A percentile compares a stretch with the other conserved stretches of the same genome.
Evolutionary conservation across 2,797 vertebrate genomes (phyloP).

Genomic region (Hemitrygon akajei): DNA sequence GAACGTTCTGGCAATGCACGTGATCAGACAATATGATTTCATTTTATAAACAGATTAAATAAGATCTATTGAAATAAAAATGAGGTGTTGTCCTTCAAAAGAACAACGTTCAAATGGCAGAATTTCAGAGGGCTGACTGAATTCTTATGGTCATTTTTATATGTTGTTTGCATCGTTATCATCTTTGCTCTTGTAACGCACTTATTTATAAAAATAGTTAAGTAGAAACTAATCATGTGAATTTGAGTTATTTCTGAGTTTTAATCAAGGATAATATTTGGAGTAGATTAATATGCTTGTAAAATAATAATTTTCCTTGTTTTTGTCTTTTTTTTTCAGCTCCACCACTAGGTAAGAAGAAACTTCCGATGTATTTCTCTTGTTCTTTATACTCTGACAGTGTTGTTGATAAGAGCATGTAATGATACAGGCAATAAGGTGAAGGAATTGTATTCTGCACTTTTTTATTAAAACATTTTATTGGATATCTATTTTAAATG

Average conservation of each 20-base stretch:
- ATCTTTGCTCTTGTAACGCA: no score
- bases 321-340: slow-evolving; percentile 14
- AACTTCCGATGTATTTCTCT: neutral
- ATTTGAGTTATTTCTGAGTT: neutral
- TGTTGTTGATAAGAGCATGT: neutral
- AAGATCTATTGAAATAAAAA: neutral
- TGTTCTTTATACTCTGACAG: neutral
- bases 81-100: neutral
- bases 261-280: neutral
- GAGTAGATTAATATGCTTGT: neutral
- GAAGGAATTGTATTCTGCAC: neutral
- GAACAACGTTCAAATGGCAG: no score
- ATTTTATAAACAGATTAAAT: neutral
- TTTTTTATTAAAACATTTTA: neutral
- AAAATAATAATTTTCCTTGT: neutral
- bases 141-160: neutral
- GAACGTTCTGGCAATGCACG: no score
- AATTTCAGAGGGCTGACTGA: neutral
- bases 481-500: neutral
- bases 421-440: neutral
- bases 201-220: neutral
- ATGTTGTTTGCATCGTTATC: neutral
- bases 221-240: neutral
- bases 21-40: neutral
- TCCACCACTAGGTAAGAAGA: neutral